Percentiles rank a stretch among this genome's conserved stretches.
phyloP scores from a whole-genome alignment of 2,113 vertebrate species.

The Zosterops japonicus region DNA sequence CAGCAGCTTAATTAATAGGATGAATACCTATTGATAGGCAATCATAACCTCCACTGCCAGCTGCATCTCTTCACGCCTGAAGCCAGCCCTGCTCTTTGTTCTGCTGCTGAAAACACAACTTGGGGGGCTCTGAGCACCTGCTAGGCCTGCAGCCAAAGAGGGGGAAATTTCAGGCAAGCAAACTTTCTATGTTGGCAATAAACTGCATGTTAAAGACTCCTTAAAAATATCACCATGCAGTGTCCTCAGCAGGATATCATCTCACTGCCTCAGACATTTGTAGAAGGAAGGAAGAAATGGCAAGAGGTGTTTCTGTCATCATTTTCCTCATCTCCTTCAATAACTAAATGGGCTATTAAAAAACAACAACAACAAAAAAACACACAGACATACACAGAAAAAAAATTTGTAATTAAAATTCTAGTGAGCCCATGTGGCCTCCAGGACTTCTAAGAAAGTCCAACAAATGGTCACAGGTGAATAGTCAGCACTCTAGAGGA shows the following conservation, averaged over 20 bases:
- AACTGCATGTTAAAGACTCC: not conserved
- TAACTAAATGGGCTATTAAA: not conserved
- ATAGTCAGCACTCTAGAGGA: not conserved
- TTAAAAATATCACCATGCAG: not conserved
- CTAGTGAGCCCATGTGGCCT: accelerated
- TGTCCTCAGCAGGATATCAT: not conserved
- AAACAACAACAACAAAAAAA: not conserved
- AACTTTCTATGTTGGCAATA: not conserved
- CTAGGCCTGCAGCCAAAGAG: not conserved
- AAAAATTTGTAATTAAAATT: not conserved
- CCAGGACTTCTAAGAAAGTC: not conserved
- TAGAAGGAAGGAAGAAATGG: not conserved
- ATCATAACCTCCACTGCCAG: not conserved
- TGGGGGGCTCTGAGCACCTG: not conserved
- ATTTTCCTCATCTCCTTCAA: not conserved
- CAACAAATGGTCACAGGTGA: not conserved
- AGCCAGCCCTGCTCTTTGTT: not conserved
- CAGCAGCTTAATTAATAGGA: not conserved
- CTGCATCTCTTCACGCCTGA: not conserved
- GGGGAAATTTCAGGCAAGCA: not conserved
- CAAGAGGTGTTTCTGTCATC: not conserved
- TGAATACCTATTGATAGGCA: not conserved
- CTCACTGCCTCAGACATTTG: not conserved
- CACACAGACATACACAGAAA: not conserved
- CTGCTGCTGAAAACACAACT: not conserved